These are phyloP conservation scores for Pseudorhombus dupliciocellatus DNA, from an alignment of 2,113 vertebrate species.

Conservation along the genomic window DNA sequence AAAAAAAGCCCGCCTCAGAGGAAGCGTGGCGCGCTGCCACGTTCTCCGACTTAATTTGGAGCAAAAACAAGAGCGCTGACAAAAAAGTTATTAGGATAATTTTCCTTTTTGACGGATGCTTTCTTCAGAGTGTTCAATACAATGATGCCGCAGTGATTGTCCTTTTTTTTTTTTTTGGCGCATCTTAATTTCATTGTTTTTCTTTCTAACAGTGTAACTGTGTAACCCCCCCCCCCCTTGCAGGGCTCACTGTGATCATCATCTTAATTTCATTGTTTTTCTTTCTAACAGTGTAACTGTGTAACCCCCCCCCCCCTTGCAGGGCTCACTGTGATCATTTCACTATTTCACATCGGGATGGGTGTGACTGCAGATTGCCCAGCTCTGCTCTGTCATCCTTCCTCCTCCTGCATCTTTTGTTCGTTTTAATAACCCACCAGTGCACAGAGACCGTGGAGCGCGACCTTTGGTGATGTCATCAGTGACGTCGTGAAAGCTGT, in stretches of 20 bases:
- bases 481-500: background rate
- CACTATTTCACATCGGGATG: slow-evolving; percentile 25
- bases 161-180: background rate
- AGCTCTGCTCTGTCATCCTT: slow-evolving; percentile 16
- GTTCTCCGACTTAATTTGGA: slow-evolving; percentile 40
- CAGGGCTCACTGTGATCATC: slow-evolving; percentile 25
- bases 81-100: slow-evolving; percentile 39
- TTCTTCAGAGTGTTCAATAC: slow-evolving; percentile 19
- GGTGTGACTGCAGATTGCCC: slow-evolving; percentile 34
- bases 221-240: slow-evolving; percentile 7
- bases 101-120: slow-evolving; percentile 24
- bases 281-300: background rate
- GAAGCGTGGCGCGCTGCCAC: slow-evolving; percentile 41
- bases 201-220: background rate
- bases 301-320: slow-evolving; percentile 9
- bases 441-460: background rate
- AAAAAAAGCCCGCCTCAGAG: slow-evolving; percentile 45
- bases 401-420: slow-evolving; percentile 33
- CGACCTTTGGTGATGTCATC: background rate
- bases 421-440: slow-evolving; percentile 2
- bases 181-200: background rate
- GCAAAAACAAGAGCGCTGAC: slow-evolving; percentile 30
- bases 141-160: background rate
- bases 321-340: slow-evolving; percentile 36
- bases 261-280: background rate